phyloP scores from a whole-genome alignment of 2,113 vertebrate genomes.

The Chlamydotis undulata region DNA sequence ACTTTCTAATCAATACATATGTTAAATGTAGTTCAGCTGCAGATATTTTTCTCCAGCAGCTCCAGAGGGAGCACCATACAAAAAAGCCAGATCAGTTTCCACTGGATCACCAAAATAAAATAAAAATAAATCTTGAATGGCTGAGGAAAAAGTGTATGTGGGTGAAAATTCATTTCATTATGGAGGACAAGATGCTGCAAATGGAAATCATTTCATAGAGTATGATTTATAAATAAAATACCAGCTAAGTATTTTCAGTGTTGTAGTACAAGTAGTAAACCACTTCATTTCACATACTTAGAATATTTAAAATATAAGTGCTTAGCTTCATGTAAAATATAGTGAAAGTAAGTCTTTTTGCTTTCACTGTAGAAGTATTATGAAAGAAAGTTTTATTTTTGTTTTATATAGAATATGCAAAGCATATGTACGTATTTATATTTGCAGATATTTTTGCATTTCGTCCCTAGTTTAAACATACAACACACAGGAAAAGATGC shows the following conservation, averaged over 20 bases:
- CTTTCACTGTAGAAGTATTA: neutral
- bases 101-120: neutral
- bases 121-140: neutral
- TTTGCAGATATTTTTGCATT: neutral
- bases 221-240: neutral
- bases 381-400: neutral
- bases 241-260: neutral
- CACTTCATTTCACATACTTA: neutral
- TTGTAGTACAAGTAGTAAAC: neutral
- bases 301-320: neutral
- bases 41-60: neutral
- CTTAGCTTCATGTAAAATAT: neutral
- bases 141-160: neutral
- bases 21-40: neutral
- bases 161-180: neutral
- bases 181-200: neutral
- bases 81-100: neutral
- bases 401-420: neutral
- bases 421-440: neutral
- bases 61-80: neutral
- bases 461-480: neutral
- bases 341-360: neutral
- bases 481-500: neutral
- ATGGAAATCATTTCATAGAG: neutral
- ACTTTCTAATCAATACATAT: neutral